Conservation (phyloP, 2,888 invertebrate species). For the Parascotia fuliginaria region DNA sequence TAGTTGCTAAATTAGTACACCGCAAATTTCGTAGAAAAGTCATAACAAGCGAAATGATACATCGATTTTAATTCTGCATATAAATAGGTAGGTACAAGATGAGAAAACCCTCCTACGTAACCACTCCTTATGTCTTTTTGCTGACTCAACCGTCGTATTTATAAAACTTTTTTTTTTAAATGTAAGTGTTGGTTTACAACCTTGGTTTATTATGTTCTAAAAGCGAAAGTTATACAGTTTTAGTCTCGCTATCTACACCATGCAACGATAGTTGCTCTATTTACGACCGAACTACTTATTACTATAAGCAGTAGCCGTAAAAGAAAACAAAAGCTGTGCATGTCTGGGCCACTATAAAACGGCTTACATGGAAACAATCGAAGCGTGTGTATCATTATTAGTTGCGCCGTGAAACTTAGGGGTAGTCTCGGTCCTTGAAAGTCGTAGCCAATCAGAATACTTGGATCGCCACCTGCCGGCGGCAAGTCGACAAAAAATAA, state of each 20-base stretch:
- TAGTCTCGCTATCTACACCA: slow-evolving; percentile 19
- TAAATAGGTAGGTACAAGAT: too few species aligned
- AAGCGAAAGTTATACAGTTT: slow-evolving; percentile 3
- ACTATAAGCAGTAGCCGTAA: slow-evolving; percentile 5
- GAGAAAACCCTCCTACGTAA: too few species aligned
- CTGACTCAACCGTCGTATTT: too few species aligned
- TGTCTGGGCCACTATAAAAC: slow-evolving; percentile 22
- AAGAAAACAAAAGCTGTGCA: slow-evolving; percentile 14
- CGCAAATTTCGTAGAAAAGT: too few species aligned
- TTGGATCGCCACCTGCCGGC: slow-evolving; percentile 47
- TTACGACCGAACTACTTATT: slow-evolving; percentile 14
- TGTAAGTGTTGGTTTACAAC: slow-evolving; percentile 8
- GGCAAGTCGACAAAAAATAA: slow-evolving; percentile 32
- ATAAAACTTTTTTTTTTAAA: too few species aligned
- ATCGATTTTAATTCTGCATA: too few species aligned
- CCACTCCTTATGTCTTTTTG: too few species aligned
- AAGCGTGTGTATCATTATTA: slow-evolving; percentile 48
- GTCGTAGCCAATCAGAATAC: slow-evolving; percentile 43
- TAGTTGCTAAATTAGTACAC: too few species aligned
- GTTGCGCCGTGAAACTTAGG: slow-evolving; percentile 45
- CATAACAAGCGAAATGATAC: too few species aligned
- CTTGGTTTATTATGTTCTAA: slow-evolving; percentile 9
- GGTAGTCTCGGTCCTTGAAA: slow-evolving; percentile 50
- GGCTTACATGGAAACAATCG: slow-evolving; percentile 39
- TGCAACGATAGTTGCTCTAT: slow-evolving; percentile 16